Evolutionary conservation across 2,797 vertebrate genomes (phyloP), one percentile per base, ranked within the genome.

Genomic region (Mallotus villosus): DNA sequence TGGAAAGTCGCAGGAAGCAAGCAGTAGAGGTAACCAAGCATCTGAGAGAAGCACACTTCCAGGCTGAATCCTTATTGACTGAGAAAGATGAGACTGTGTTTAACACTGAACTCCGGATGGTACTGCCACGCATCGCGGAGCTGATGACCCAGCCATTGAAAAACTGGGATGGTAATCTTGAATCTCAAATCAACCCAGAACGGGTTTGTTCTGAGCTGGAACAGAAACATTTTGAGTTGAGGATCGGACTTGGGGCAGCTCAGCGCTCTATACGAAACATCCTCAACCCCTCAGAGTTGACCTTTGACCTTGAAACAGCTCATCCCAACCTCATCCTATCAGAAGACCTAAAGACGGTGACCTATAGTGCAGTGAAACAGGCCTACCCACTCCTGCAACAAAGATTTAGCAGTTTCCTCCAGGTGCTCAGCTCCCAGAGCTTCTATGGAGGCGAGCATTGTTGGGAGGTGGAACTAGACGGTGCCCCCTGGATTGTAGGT

Each of bases 201-300:
- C 71, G 55, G 22, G 69, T 70, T 37, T 91, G 87, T 78, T 63
- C 81, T 49, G 83, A 88, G 57, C 79, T 94, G 66, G 92, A 93
- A 34, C 60, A 41, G 8, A 84, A 84, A 68, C 91, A 81, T 1
- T 0, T 70, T 0, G 85, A 90, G 68, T 76, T 94, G 12, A 89
- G 78, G 74, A 78, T 85, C 1, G 73, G 71, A 29, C 63, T 91
- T 0, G 82, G 81, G 71, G 80, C 84, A 8, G 78, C 86, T 61
- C 91, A 94, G 63, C 87, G 87, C 21, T 84, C 78, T 16, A 74
- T 93, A 41, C 86, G 86, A 4, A 87, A 79, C 62, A 67, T 85
- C 51, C 71, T 94, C 25, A 93, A 94, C 80, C 92, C 92, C 8
- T 92, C 91, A 6, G 92, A 93, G 73, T 84, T 93, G 73, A 92